phyloP scores from a whole-genome alignment of 2,113 vertebrate species.

The Phodopus roborovskii region DNA sequence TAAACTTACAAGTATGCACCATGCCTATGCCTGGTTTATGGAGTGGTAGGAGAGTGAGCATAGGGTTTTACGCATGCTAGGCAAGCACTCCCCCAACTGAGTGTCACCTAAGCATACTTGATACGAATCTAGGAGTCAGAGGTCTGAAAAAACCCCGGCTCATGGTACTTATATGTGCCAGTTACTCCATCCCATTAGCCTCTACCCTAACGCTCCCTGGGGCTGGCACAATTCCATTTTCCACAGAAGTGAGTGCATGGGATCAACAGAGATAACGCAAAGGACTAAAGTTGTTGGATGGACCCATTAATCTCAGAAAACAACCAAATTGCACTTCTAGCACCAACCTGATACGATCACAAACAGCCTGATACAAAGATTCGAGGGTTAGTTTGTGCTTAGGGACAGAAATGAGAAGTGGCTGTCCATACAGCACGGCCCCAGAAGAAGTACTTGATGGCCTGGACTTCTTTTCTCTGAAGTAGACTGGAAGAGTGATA shows the following conservation, averaged over 20 bases:
- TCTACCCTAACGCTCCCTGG: neutral
- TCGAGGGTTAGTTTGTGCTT: slow-evolving; percentile 93
- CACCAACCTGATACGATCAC: slow-evolving; percentile 94
- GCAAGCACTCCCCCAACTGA: neutral
- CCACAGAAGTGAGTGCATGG: neutral
- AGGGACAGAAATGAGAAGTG: slow-evolving; percentile 92
- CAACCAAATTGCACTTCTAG: neutral
- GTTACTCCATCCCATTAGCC: neutral
- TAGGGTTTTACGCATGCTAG: neutral
- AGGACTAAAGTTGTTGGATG: no score
- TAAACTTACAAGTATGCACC: neutral
- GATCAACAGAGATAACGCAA: neutral
- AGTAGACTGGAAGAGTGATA: slow-evolving; percentile 94
- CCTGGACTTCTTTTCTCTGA: slow-evolving; percentile 93
- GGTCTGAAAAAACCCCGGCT: neutral
- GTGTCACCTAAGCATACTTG: neutral
- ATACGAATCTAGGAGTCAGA: neutral
- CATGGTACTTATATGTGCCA: neutral
- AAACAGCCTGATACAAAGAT: slow-evolving; percentile 90
- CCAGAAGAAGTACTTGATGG: slow-evolving; percentile 89
- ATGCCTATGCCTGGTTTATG: neutral
- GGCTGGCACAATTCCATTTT: neutral
- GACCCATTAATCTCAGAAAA: neutral
- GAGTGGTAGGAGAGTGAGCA: neutral
- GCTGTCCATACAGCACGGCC: slow-evolving; percentile 95